These are phyloP conservation scores for Asobara japonica DNA, from an alignment of 1,140 invertebrate genomes.

Conservation along the genomic window DNA sequence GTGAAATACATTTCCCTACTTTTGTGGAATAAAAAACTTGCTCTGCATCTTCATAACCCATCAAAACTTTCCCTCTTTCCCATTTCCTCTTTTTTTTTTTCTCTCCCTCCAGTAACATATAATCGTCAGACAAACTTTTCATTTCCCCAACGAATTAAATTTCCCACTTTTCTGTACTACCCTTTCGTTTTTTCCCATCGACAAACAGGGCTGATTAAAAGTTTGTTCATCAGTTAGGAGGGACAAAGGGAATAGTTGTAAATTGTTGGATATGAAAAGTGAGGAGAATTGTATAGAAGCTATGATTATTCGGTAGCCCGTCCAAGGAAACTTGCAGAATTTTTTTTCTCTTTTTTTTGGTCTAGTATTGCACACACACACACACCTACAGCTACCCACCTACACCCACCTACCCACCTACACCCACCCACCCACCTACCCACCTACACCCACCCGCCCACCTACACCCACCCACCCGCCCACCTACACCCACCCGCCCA, in stretches of 20 bases:
- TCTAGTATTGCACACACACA: too few species aligned
- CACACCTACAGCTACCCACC: too few species aligned
- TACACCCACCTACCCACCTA: too few species aligned
- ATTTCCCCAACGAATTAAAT: constrained; percentile 2
- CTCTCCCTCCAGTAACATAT: not conserved
- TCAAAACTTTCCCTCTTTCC: constrained; percentile 28
- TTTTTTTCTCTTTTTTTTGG: too few species aligned
- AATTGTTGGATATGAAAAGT: not conserved
- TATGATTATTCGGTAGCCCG: too few species aligned
- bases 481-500: too few species aligned
- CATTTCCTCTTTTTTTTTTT: too few species aligned
- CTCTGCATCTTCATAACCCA: constrained; percentile 33
- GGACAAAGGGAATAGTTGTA: not conserved
- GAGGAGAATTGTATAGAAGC: not conserved
- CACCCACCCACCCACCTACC: too few species aligned
- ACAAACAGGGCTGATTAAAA: constrained; percentile 18
- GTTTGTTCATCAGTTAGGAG: not conserved
- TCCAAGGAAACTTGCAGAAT: too few species aligned
- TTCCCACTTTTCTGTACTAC: not conserved
- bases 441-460: too few species aligned
- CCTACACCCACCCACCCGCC: too few species aligned
- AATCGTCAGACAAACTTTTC: not conserved
- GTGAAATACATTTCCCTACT: constrained; percentile 26
- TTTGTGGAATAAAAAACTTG: constrained; percentile 19
- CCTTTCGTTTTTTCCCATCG: constrained; percentile 1